These are phyloP conservation scores for Notoglanidium macrostoma DNA, from an alignment of 2,797 vertebrate genomes.

Conservation along the genomic window DNA sequence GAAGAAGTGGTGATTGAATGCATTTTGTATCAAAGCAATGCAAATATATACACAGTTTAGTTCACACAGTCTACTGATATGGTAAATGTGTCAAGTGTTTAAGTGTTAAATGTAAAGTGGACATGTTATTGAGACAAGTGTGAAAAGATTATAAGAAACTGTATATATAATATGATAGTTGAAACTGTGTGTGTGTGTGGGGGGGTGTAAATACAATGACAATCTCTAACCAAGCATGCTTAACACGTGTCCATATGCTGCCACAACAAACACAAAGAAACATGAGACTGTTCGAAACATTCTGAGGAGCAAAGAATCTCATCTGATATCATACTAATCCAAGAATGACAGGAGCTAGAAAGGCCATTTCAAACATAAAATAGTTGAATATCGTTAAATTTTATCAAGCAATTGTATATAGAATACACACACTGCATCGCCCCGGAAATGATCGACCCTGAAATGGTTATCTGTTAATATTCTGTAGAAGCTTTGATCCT, in stretches of 20 bases:
- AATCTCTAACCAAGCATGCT: background rate
- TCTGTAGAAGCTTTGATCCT: background rate
- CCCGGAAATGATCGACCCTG: background rate
- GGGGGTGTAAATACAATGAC: background rate
- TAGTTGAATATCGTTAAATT: background rate
- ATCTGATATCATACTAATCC: background rate
- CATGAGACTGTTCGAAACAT: background rate
- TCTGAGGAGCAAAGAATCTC: background rate
- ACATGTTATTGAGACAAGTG: too few relatives aligned
- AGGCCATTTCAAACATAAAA: background rate
- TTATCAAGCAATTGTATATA: background rate
- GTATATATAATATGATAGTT: background rate
- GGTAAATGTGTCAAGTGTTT: too few relatives aligned
- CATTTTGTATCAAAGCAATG: too few relatives aligned
- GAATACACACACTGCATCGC: background rate
- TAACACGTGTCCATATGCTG: slow-evolving; percentile 10
- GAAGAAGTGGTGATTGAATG: too few relatives aligned
- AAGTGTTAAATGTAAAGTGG: too few relatives aligned
- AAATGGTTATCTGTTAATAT: background rate
- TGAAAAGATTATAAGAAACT: too few relatives aligned
- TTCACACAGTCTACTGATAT: too few relatives aligned
- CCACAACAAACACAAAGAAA: slow-evolving; percentile 35
- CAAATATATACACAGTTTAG: too few relatives aligned
- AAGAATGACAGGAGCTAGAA: background rate
- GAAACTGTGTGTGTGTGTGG: background rate